Evolutionary conservation across 2,113 vertebrate genomes (phyloP), one percentile per base, ranked within the genome.

Genomic region (Saguinus midas): DNA sequence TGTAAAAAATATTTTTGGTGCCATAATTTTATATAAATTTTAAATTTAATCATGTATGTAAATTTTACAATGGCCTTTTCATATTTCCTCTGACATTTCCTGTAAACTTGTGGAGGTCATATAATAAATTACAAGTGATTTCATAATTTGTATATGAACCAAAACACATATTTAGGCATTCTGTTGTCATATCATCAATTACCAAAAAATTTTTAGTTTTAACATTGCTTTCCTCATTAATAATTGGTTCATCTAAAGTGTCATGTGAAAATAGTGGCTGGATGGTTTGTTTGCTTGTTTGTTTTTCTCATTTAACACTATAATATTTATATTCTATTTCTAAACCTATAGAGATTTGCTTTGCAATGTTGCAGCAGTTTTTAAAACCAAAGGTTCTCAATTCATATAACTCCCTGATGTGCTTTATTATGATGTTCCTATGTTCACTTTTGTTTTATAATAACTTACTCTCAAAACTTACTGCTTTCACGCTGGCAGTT

Each of bases 21-120:
- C 20, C 23, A 14, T 37, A 37, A n/a, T 70, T 80, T 85, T 84
- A 52, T 29, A 72, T n/a, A 78, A 73, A 40, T 50, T 50, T 55
- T 91, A 73, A 70, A 61, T 84, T 97, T 58, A 87, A 86, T 78
- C 66, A 81, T 16, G 61, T 10, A 45, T 79, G n/a, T 40, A 73
- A 76, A 70, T 88, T 83, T 76, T 8, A 17, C n/a, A 85, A 27
- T 93, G 40, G 17, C 6, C 48, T 88, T 94, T 90, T 72, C 85
- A 55, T 81, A 18, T 88, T 91, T 88, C 48, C 37, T 85, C 10
- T 82, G 66, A 20, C 37, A 79, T 57, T 87, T 84, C 9, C 25
- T 83, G 45, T 96, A 92, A 90, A 40, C 25, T 64, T 40, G 6
- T 29, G 16, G 27, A 61, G 16, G 40, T 73, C 21, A 3, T 75